Percentiles rank a stretch among this genome's conserved stretches.
These are phyloP conservation scores for Stenolophus ochropezus DNA, from an alignment of 2,888 invertebrate species.

Conservation along the genomic window DNA sequence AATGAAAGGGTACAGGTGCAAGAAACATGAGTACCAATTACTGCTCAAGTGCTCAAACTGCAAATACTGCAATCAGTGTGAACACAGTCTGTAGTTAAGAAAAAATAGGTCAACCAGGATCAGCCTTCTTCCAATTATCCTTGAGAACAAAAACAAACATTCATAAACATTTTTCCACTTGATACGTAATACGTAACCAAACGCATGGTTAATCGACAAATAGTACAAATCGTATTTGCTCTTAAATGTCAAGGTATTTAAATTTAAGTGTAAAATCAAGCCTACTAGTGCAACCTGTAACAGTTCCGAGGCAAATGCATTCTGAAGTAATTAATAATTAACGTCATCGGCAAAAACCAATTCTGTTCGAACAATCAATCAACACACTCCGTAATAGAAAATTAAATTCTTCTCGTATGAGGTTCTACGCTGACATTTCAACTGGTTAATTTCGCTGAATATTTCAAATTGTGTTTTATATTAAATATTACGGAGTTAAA, in stretches of 20 bases:
- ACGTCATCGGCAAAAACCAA: conserved; percentile 45
- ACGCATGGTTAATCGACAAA: conserved; percentile 24
- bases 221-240: conserved; percentile 10
- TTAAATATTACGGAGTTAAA: conserved; percentile 34
- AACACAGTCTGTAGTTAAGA: neutral
- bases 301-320: conserved; percentile 45
- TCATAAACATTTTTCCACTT: conserved; percentile 14
- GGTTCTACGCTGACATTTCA: conserved; percentile 11
- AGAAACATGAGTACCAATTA: neutral
- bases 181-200: conserved; percentile 1
- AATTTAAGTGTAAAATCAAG: conserved; percentile 39
- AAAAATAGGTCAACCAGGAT: conserved; percentile 23
- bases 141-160: conserved; percentile 28
- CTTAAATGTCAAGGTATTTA: conserved; percentile 45
- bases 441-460: conserved; percentile 25
- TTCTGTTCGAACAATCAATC: conserved; percentile 32
- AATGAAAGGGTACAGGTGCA: neutral
- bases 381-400: conserved; percentile 17
- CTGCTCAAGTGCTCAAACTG: neutral
- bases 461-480: conserved; percentile 41
- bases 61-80: neutral
- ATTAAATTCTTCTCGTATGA: conserved; percentile 30
- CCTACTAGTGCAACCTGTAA: conserved; percentile 7
- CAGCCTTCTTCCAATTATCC: conserved; percentile 9
- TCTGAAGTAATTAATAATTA: conserved; percentile 52